A percentile compares a stretch with the other conserved stretches of the same genome.
Evolutionary conservation across 1,140 invertebrate genomes (phyloP).

Genomic region (Heliconius hermathena): DNA sequence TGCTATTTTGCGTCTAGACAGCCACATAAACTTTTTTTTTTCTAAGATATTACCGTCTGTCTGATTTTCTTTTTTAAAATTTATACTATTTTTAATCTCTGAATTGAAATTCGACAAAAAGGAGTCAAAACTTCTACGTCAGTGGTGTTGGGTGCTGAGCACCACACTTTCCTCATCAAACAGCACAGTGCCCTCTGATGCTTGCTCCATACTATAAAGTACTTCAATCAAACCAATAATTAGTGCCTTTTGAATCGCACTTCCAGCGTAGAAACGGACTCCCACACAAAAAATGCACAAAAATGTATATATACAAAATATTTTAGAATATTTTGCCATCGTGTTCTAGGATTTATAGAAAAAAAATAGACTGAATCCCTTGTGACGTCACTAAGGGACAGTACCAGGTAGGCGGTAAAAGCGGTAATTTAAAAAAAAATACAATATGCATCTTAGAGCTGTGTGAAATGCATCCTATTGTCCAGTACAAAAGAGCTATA

Average conservation of each 20-base stretch:
- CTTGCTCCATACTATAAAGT: constrained; percentile 61
- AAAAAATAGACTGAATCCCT: constrained; percentile 52
- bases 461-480: not conserved
- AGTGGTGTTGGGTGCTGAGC: constrained; percentile 66
- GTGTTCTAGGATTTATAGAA: constrained; percentile 57
- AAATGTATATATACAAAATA: constrained; percentile 45
- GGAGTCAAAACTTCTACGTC: constrained; percentile 71
- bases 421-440: not conserved
- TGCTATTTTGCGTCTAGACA: no score
- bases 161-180: constrained; percentile 69
- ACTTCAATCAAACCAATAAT: constrained; percentile 64
- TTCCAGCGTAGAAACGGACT: constrained; percentile 72
- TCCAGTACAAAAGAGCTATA: not conserved
- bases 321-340: constrained; percentile 50
- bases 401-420: constrained; percentile 30
- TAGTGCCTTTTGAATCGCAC: constrained; percentile 39
- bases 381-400: constrained; percentile 41
- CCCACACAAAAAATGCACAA: constrained; percentile 33
- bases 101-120: constrained; percentile 44
- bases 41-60: no score
- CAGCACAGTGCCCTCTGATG: constrained; percentile 54
- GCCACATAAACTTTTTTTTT: no score
- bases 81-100: not conserved
- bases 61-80: no score
- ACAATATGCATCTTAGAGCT: not conserved